Conservation (phyloP, 2,113 vertebrate genomes). For the Phyllostomus discolor region DNA sequence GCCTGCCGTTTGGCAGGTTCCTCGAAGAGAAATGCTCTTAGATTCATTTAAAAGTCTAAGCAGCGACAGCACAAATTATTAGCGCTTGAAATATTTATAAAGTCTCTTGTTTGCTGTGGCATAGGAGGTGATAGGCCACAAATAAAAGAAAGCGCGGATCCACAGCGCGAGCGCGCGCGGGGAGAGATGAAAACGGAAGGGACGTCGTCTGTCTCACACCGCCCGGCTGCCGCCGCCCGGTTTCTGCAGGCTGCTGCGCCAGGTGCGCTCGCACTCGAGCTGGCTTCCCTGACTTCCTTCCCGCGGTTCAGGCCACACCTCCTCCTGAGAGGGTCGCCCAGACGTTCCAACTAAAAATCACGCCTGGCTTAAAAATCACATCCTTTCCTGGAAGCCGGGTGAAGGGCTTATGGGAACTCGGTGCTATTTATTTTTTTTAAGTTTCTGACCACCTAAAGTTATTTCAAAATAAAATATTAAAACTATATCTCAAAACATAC, state of each 20-base stretch:
- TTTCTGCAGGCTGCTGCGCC: not conserved
- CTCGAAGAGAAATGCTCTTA: slow-evolving; percentile 48
- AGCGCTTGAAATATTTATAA: slow-evolving; percentile 71
- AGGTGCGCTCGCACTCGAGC: accelerated
- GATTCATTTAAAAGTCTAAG: slow-evolving; percentile 73
- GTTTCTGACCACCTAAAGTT: not conserved
- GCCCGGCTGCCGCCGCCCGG: accelerated
- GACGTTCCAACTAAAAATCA: too few relatives aligned
- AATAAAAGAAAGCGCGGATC: slow-evolving; percentile 24
- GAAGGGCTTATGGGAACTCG: not conserved
- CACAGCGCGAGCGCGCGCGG: accelerated
- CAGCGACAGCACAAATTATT: slow-evolving; percentile 68
- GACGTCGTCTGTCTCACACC: not conserved
- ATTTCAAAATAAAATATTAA: not conserved
- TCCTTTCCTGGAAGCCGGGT: accelerated
- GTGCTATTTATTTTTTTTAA: not conserved
- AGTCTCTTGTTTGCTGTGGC: slow-evolving; percentile 61
- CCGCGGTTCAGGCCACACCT: accelerated
- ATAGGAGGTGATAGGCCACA: slow-evolving; percentile 47
- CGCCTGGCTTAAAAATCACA: not conserved
- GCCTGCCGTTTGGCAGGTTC: slow-evolving; percentile 20
- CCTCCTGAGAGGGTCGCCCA: not conserved
- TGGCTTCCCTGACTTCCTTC: not conserved
- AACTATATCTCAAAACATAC: not conserved
- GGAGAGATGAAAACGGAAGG: not conserved